Evolutionary conservation across 2,797 vertebrate genomes (phyloP).

Genomic region (Oryzias sinensis): DNA sequence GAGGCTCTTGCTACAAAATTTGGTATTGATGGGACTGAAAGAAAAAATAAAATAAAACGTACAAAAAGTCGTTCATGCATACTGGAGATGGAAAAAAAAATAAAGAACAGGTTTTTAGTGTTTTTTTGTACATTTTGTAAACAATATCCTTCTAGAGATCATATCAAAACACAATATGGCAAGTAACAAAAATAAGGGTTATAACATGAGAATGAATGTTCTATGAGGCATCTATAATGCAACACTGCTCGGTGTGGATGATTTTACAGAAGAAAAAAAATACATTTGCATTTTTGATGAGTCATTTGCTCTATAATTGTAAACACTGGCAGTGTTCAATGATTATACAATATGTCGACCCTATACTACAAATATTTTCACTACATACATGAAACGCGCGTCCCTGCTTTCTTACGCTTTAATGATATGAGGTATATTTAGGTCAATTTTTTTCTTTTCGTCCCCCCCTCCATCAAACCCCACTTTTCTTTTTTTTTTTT

Average conservation of each 20-base stretch:
- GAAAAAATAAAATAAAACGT: slow-evolving; percentile 72
- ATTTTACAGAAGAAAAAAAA: slow-evolving; percentile 69
- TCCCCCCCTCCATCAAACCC: slow-evolving; percentile 25
- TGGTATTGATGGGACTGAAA: slow-evolving; percentile 81
- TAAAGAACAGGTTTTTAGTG: slow-evolving; percentile 80
- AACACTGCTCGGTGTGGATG: slow-evolving; percentile 83
- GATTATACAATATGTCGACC: slow-evolving; percentile 92
- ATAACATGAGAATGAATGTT: slow-evolving; percentile 73
- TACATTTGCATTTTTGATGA: slow-evolving; percentile 73
- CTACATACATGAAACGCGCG: slow-evolving; percentile 85
- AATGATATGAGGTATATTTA: slow-evolving; percentile 88
- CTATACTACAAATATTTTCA: slow-evolving; percentile 88
- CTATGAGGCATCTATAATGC: slow-evolving; percentile 80
- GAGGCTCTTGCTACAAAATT: slow-evolving; percentile 81
- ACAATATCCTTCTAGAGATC: slow-evolving; percentile 84
- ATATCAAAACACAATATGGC: slow-evolving; percentile 85
- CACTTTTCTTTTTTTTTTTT: slow-evolving; percentile 35
- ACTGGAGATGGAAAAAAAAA: slow-evolving; percentile 62
- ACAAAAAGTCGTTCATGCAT: slow-evolving; percentile 83
- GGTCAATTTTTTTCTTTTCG: slow-evolving; percentile 77
- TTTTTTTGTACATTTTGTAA: slow-evolving; percentile 76
- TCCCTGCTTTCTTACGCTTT: slow-evolving; percentile 82
- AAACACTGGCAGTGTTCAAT: slow-evolving; percentile 93
- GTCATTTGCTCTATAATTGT: slow-evolving; percentile 78
- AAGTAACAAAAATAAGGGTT: slow-evolving; percentile 82